A percentile compares a stretch with the other conserved stretches of the same genome.
These are phyloP conservation scores for Cydia amplana DNA, from an alignment of 1,140 invertebrate genomes.

Conservation along the genomic window DNA sequence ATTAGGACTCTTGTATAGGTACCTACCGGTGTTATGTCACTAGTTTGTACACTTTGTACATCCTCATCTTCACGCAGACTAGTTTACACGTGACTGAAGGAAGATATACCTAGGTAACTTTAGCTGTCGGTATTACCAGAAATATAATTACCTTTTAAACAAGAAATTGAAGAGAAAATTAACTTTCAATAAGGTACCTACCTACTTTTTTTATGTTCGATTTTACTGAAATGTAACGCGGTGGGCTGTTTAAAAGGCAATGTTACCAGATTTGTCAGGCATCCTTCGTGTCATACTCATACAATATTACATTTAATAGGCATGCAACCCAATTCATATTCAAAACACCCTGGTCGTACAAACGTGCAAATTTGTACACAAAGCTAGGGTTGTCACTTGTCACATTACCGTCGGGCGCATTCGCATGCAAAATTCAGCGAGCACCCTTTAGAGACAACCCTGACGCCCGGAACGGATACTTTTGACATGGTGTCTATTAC, in stretches of 20 bases:
- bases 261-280: no score
- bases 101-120: no score
- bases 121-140: no score
- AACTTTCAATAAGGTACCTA: no score
- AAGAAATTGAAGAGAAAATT: no score
- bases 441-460: conserved; percentile 50
- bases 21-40: no score
- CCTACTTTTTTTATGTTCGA: no score
- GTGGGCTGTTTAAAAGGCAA: background rate
- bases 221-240: background rate
- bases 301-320: background rate
- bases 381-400: conserved; percentile 60
- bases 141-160: no score
- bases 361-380: conserved; percentile 34
- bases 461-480: conserved; percentile 62
- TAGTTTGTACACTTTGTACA: no score
- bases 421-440: conserved; percentile 62
- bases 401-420: conserved; percentile 58
- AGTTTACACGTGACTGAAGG: no score
- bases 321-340: conserved; percentile 24
- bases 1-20: no score
- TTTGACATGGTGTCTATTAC: conserved; percentile 48
- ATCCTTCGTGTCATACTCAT: background rate
- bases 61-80: no score
- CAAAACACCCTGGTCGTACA: conserved; percentile 36